phyloP scores from a whole-genome alignment of 2,113 vertebrate species.

The Morphnarchus princeps region DNA sequence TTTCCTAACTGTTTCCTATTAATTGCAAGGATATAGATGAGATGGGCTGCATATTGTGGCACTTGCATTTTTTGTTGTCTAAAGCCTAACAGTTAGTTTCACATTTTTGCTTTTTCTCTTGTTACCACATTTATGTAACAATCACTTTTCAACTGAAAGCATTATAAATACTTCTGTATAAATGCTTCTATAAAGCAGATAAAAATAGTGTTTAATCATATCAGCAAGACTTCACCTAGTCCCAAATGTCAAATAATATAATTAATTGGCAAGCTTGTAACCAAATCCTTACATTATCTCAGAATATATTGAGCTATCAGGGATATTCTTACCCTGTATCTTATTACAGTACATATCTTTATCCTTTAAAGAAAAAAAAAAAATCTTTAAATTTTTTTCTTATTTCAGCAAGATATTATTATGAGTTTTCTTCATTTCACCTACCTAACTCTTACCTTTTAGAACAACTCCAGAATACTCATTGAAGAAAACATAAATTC shows the following conservation, averaged over 20 bases:
- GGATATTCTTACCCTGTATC: background rate
- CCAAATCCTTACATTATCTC: background rate
- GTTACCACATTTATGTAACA: background rate
- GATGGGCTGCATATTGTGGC: background rate
- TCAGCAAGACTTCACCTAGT: background rate
- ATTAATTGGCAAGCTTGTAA: conserved; percentile 15
- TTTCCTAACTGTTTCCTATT: conserved; percentile 31
- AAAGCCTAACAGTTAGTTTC: conserved; percentile 4
- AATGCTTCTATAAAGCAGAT: background rate
- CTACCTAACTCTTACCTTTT: background rate
- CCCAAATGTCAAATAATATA: conserved; percentile 24
- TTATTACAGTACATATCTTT: background rate
- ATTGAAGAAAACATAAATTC: background rate
- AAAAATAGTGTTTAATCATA: conserved; percentile 17
- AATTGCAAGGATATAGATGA: conserved; percentile 11
- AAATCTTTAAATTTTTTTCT: background rate
- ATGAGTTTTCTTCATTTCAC: background rate
- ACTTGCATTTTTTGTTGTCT: background rate
- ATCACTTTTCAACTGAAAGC: background rate
- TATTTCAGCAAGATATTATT: background rate
- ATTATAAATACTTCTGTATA: background rate
- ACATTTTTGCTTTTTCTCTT: background rate
- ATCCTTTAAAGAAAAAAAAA: background rate
- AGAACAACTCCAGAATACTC: background rate
- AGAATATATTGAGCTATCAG: background rate